Base-by-base conservation (phyloP, 2,113 vertebrate species). In the Cyprinodon variegatus region DNA sequence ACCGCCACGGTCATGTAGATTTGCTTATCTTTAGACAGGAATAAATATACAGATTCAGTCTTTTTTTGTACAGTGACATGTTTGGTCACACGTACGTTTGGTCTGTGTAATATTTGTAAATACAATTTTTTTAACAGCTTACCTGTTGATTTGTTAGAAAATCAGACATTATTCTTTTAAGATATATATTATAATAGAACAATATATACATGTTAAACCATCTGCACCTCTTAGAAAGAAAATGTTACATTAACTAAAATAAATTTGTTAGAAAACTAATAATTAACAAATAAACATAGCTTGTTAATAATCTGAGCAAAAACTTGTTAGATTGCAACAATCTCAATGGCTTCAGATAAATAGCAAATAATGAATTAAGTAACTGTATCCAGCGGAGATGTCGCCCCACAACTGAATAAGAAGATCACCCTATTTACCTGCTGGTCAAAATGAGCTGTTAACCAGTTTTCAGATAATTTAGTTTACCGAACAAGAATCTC, bases 1-100 rank as follows among this genome's bases (percentile, higher is more conserved):
- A 97, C 97, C 0, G 97, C 98, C 76, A 99, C 97, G 0, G 98
- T 99, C 96, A 99, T 95, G 90, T 95, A 97, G 1, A 98, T 96
- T 62, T 96, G 95, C 77, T 97, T 99, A 83, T 99, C 98, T 99
- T 89, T 0, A 86, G 66, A 85, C 45, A 57, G 17, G 5, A 57
- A 57, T 0, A 0, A 57, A 57, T 20, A 57, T 9, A 57, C 29
- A 29, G 29, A 29, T 29, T 29, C 29, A 29, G 29, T 29, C 29
- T 29, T 29, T 29, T 29, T 29, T 29, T 2, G 29, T 29, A 29
- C 29, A 29, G 29, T 29, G 29, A 29, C 29, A 29, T 2, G 29
- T 29, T 29, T 29, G 29, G 29, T 29, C 29, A 29, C 29, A 29
- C 29, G 29, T 29, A 29, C 29, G 29, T 29, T 29, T 29, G 29